Base-by-base conservation (phyloP, 92 coral and sea anemone genomes). In the Zoanthus sansibaricus region DNA sequence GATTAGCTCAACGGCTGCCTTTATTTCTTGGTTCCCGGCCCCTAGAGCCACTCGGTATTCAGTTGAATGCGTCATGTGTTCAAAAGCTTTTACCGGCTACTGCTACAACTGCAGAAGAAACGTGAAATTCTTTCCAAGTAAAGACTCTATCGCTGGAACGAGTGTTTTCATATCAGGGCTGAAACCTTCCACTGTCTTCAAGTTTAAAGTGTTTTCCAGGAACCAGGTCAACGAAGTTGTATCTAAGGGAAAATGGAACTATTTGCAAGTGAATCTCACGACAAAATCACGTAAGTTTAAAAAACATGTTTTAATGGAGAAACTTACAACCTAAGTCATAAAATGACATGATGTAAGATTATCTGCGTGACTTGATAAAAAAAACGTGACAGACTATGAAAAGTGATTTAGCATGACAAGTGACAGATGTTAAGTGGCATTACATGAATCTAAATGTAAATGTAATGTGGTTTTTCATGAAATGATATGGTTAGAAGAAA, bases 151-250 rank as follows among this genome's bases (percentile, higher is more conserved):
- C 5, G 6, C 66, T 7, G 73, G 70, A 9, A 1, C 1, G 9
- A 64, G 64, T 6, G 74, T 66, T 6, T 45, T 14, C 4, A 18
- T 80, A 31, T 30, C 9, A 20, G 85, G 85, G 6, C 55, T 80
- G 58, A 80, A 47, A n/a, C 58, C 72, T 0, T 80, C 85, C 6
- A 64, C 85, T 5, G 30, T 47, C 1, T 80, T 62, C 47, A 66
- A 32, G 51, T 80, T 80, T 44, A 64, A 16, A n/a, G 74, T 80
- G 1, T 80, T 62, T 32, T 44, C 85, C 45, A 47, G 20, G 56
- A 80, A 80, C 64, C 55, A 80, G 9, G 7, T 80, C 48, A 80
- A 66, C 85, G n/a, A 66, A 1, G 58, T 80, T 14, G 85, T 44
- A 17, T 64, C 75, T 5, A 21, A 68, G 74, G 20, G 31, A 1